phyloP scores from a whole-genome alignment of 2,113 vertebrate species.

The Sorex fumeus region DNA sequence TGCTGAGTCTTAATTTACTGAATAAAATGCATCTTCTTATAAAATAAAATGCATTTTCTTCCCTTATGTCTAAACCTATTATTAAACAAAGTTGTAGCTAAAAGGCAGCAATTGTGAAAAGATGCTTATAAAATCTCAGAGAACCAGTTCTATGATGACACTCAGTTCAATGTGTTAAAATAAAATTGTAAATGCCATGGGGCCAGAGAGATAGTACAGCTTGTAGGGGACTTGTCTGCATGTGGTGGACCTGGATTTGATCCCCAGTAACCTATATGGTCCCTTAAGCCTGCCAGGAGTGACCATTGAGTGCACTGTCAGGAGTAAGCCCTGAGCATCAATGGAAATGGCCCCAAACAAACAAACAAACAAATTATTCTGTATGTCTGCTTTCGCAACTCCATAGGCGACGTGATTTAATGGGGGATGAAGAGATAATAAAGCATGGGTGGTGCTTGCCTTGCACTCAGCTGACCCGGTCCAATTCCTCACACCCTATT shows the following conservation, averaged over 20 bases:
- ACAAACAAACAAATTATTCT: too few species aligned
- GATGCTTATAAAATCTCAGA: not conserved
- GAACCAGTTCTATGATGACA: not conserved
- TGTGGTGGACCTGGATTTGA: too few species aligned
- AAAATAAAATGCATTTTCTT: not conserved
- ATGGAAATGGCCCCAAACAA: too few species aligned
- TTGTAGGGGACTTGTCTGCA: too few species aligned
- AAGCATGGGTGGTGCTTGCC: too few species aligned
- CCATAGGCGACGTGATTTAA: not conserved
- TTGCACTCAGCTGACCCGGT: too few species aligned
- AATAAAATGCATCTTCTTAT: not conserved
- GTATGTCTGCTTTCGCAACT: not conserved
- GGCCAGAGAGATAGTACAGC: not conserved
- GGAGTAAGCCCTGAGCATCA: too few species aligned
- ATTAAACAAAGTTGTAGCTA: not conserved
- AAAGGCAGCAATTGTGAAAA: not conserved
- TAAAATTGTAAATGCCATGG: not conserved
- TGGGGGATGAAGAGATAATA: too few species aligned
- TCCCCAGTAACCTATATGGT: too few species aligned
- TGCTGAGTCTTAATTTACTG: not conserved
- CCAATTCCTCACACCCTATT: too few species aligned
- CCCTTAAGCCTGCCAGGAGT: too few species aligned
- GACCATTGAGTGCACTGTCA: too few species aligned
- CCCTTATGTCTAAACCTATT: not conserved
- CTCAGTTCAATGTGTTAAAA: not conserved